Conservation (phyloP, 2,888 invertebrate genomes). For the Trypoxylon attenuatum region DNA sequence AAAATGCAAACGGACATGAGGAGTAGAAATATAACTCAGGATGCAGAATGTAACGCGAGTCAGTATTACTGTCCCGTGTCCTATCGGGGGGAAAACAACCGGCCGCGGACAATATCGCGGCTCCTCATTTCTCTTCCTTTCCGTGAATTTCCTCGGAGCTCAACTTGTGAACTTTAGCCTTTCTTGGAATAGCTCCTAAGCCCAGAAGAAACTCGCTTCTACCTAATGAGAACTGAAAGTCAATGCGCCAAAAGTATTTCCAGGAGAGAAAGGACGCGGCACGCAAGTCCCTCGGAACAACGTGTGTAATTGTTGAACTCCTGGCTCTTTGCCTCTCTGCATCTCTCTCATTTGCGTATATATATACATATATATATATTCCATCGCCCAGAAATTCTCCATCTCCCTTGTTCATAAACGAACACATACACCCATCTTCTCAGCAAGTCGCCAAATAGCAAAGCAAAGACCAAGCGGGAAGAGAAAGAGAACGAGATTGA, state of each 20-base stretch:
- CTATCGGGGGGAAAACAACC: no score
- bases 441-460: not conserved
- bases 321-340: conserved; percentile 3
- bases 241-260: not conserved
- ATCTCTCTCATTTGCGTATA: no score
- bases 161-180: not conserved
- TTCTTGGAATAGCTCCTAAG: not conserved
- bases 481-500: not conserved
- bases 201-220: not conserved
- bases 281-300: not conserved
- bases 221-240: not conserved
- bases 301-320: conserved; percentile 4
- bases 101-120: not conserved
- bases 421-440: no score
- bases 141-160: conserved; percentile 2
- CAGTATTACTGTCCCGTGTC: no score
- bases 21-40: not conserved
- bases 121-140: conserved; percentile 1
- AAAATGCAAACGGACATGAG: not conserved
- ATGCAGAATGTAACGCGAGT: no score
- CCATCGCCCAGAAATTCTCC: no score
- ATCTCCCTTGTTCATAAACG: no score
- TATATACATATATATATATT: no score
- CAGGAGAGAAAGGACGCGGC: not conserved
- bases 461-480: not conserved